Conservation (phyloP, 1,140 invertebrate species). For the Caenorhabditis elegans region WBcel235 BX284606.5:608501-609000, state of each 20-base stretch:
- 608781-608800: neutral
- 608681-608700: neutral
- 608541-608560: too few species aligned
- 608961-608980: too few species aligned
- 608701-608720: conserved; percentile 10
- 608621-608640: neutral
- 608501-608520: too few species aligned
- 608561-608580: too few species aligned
- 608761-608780: neutral
- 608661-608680: neutral
- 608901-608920: neutral
- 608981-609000: too few species aligned
- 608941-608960: too few species aligned
- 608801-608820: conserved; percentile 19
- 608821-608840: conserved; percentile 1
- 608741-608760: conserved; percentile 18
- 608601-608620: neutral
- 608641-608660: conserved; percentile 31
- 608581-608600: too few species aligned
- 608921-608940: too few species aligned
- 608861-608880: neutral
- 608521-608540: too few species aligned
- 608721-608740: conserved; percentile 18
- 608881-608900: neutral
- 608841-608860: neutral